Evolutionary conservation across 2,113 vertebrate genomes (phyloP).

Genomic region (Pluvialis apricaria): DNA sequence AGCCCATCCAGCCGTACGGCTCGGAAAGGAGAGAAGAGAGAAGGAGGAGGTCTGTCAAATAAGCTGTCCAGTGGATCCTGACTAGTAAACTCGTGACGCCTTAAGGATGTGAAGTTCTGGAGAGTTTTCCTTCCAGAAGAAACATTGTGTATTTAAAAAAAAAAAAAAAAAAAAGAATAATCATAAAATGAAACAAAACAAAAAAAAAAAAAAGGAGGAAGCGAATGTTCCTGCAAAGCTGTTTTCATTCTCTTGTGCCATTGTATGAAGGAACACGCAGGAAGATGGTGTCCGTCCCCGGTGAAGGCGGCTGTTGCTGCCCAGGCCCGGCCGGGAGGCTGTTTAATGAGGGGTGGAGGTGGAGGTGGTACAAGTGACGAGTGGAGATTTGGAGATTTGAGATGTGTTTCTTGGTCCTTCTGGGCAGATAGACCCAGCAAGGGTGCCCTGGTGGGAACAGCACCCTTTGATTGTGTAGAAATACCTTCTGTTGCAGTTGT

Average conservation of each 20-base stretch:
- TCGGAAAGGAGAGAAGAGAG: not conserved
- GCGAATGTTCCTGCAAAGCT: not conserved
- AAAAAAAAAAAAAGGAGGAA: not conserved
- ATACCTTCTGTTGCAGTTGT: not conserved
- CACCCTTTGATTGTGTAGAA: not conserved
- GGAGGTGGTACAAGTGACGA: not conserved
- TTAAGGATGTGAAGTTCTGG: slow-evolving; percentile 72
- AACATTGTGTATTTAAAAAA: not conserved
- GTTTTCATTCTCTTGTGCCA: not conserved
- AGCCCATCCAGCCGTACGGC: not conserved
- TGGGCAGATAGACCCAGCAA: not conserved
- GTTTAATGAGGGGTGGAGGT: not conserved
- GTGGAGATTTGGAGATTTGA: not conserved
- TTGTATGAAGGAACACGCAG: not conserved
- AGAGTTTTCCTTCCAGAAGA: slow-evolving; percentile 43
- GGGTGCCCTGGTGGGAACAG: not conserved
- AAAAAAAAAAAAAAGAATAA: not conserved
- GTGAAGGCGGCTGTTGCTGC: not conserved
- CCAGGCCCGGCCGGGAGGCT: not conserved
- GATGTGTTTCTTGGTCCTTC: not conserved
- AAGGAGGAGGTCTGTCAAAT: not conserved
- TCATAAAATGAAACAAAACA: not conserved
- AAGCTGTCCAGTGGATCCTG: not conserved
- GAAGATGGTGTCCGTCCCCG: not conserved
- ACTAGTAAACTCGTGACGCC: slow-evolving; percentile 55